Base-by-base conservation (phyloP, 2,888 invertebrate species). In the Drosophila tripunctata region DNA sequence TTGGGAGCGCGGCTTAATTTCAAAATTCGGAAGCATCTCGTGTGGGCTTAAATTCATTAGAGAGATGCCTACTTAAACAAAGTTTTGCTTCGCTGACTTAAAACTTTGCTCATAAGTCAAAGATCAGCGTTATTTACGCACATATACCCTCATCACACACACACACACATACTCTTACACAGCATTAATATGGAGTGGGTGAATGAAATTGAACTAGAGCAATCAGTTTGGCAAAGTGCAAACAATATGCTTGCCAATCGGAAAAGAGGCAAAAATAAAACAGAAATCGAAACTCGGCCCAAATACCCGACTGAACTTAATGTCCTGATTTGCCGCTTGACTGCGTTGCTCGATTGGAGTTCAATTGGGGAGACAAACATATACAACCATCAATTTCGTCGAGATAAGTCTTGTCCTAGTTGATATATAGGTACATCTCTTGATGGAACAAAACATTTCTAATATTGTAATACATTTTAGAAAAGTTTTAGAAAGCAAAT, bases 41-140 rank as follows among this genome's bases (percentile, higher is more conserved):
- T 36, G 50, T 36, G 50, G 61, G 40, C 45, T 57, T 63, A 64
- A 82, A 73, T 76, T 66, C 63, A 62, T 65, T 62, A 78, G 57
- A 43, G 35, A 54, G 60, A 38, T 30, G 60, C 41, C 57, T 62
- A 48, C 63, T 78, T 78, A 70, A 50, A 38, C 58, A 64, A 78
- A 75, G 35, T 75, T 76, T 50, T 51, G 70, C 70, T 61, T 78
- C 70, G 57, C 31, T 63, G 56, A 33, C 60, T 63, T 5, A 43
- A 73, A 72, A 82, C 56, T 80, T 85, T 67, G 27, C 31, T 38
- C 56, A 67, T 56, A 73, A 67, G 86, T 76, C 76, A 78, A 62
- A 58, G 67, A 78, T 69, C 76, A 78, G 86, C 76, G 67, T 50
- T 70, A 75, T 63, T 74, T 74, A 58, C 66, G 45, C 67, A 55